Evolutionary conservation across 2,797 vertebrate species (phyloP).

Genomic region (Darevskia mixta): DNA sequence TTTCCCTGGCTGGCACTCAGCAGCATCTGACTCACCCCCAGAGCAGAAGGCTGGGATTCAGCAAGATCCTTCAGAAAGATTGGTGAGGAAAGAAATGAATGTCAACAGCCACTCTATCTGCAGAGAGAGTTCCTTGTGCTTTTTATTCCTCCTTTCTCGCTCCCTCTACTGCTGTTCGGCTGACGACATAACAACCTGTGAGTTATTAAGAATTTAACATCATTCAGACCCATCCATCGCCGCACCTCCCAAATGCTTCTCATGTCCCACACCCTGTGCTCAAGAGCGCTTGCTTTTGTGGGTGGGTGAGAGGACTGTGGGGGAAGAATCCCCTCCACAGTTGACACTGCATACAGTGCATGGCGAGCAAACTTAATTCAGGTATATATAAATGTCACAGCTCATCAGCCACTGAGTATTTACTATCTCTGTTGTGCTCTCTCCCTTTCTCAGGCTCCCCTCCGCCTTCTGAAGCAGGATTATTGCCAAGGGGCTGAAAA

Average conservation of each 20-base stretch:
- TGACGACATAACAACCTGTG: constrained; percentile 56
- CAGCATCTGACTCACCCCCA: constrained; percentile 25
- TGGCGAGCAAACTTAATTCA: constrained; percentile 30
- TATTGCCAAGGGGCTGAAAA: constrained; percentile 4
- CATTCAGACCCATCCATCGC: constrained; percentile 59
- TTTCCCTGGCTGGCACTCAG: constrained; percentile 28
- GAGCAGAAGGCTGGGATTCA: constrained; percentile 53
- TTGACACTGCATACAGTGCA: constrained; percentile 49
- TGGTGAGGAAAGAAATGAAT: constrained; percentile 25
- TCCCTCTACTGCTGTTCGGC: constrained; percentile 51
- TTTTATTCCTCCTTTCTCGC: constrained; percentile 52
- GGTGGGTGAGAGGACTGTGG: constrained; percentile 36
- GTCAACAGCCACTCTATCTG: constrained; percentile 26
- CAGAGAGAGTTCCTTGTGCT: constrained; percentile 49
- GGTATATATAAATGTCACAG: constrained; percentile 62
- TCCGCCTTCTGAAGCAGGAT: background rate
- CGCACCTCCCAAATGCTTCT: constrained; percentile 62
- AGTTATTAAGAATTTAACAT: constrained; percentile 68
- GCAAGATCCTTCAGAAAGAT: constrained; percentile 55
- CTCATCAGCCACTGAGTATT: constrained; percentile 53
- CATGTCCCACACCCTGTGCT: constrained; percentile 71
- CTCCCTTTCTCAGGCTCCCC: background rate
- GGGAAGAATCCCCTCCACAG: constrained; percentile 47
- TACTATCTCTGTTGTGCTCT: constrained; percentile 37
- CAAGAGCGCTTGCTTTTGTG: constrained; percentile 65